phyloP scores from a whole-genome alignment of 2,113 vertebrate genomes.

The Nanger granti region DNA sequence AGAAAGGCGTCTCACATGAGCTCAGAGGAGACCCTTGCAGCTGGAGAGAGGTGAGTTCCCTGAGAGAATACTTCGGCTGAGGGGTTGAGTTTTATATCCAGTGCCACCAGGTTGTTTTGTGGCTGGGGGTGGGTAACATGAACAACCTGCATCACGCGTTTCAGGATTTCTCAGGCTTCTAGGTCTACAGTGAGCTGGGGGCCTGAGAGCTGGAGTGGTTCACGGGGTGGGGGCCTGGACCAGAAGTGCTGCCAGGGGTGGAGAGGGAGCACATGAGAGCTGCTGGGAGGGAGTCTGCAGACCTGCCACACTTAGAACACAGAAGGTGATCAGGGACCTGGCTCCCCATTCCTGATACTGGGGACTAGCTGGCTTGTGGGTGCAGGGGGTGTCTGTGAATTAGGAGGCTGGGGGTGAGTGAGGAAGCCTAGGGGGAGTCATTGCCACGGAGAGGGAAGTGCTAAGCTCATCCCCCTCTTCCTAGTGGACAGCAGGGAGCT shows the following conservation, averaged over 20 bases:
- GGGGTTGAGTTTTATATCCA: background rate
- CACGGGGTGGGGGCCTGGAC: background rate
- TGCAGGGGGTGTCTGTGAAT: background rate
- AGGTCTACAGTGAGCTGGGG: background rate
- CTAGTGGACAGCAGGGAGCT: background rate
- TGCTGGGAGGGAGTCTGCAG: background rate
- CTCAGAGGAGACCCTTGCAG: background rate
- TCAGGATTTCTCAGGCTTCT: background rate
- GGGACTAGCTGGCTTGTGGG: background rate
- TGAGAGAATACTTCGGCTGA: background rate
- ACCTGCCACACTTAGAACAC: background rate
- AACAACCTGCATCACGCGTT: background rate
- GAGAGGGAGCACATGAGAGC: background rate
- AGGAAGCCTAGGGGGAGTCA: background rate
- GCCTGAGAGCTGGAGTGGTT: background rate
- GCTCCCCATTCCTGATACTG: background rate
- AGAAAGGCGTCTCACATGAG: background rate
- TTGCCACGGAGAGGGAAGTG: background rate
- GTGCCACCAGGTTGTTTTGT: background rate
- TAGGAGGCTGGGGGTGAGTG: background rate
- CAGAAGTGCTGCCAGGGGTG: accelerated
- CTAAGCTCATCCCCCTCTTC: background rate
- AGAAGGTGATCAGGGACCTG: background rate
- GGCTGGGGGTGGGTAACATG: background rate
- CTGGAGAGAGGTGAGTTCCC: background rate